Percentiles rank a stretch among this genome's conserved stretches.
phyloP scores from a whole-genome alignment of 2,113 vertebrate species.

The Phalacrocorax carbo region DNA sequence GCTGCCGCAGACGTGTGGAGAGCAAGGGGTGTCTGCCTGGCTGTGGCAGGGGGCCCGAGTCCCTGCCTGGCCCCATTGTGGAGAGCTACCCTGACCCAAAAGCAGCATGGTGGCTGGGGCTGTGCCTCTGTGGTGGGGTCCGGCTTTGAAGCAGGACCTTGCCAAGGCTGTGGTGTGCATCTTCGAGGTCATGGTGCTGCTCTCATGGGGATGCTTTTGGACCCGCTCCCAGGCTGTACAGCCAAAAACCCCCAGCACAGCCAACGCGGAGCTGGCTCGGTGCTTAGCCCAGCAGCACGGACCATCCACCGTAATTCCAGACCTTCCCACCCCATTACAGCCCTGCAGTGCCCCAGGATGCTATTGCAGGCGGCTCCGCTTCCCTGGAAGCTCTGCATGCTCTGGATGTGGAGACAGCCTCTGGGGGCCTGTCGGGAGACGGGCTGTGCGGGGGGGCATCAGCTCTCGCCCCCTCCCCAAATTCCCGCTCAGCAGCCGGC shows the following conservation, averaged over 20 bases:
- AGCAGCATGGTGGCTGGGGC: fast-evolving
- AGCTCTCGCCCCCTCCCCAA: background rate
- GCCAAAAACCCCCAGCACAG: background rate
- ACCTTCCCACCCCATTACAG: background rate
- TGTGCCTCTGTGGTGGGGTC: background rate
- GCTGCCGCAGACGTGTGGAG: fast-evolving
- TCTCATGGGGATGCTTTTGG: background rate
- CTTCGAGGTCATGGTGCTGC: fast-evolving
- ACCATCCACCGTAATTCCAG: fast-evolving
- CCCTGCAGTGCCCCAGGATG: fast-evolving
- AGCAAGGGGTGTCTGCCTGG: background rate
- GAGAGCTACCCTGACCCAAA: background rate
- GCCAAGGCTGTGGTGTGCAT: background rate
- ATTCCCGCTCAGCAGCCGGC: fast-evolving
- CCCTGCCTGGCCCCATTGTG: fast-evolving
- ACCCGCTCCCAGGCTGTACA: fast-evolving
- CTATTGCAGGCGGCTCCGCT: fast-evolving
- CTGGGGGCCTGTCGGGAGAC: fast-evolving
- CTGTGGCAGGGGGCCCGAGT: fast-evolving
- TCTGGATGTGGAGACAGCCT: background rate
- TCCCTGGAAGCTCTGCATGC: background rate
- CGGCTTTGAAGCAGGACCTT: background rate
- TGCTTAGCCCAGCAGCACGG: fast-evolving
- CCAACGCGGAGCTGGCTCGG: fast-evolving
- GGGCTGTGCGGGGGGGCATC: background rate